Percentiles rank a stretch among this genome's conserved stretches.
Conservation (phyloP, 2,797 vertebrate genomes). For the Acrossocheilus fasciatus region DNA sequence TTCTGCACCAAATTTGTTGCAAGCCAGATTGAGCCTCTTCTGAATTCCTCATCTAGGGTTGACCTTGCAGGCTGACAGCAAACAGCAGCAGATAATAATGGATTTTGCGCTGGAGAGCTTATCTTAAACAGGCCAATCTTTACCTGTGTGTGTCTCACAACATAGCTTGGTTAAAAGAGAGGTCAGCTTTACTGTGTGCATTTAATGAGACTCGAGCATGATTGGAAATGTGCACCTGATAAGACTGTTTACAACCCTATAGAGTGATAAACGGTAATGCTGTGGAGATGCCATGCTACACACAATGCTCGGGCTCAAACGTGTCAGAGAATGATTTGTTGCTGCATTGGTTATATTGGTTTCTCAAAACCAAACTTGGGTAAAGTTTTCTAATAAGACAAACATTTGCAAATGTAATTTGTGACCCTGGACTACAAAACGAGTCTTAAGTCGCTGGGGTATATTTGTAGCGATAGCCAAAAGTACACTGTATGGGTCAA, state of each 20-base stretch:
- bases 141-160: conserved; percentile 32
- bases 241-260: background rate
- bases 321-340: background rate
- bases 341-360: background rate
- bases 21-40: conserved; percentile 33
- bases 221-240: conserved; percentile 32
- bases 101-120: conserved; percentile 37
- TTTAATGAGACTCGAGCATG: conserved; percentile 33
- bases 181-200: conserved; percentile 30
- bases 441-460: too few species aligned
- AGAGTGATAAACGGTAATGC: conserved; percentile 1
- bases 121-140: conserved; percentile 44
- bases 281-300: background rate
- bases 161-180: conserved; percentile 29
- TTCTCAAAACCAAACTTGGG: background rate
- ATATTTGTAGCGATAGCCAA: too few species aligned
- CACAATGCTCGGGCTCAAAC: background rate
- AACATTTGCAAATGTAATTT: background rate
- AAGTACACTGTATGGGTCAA: too few species aligned
- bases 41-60: conserved; percentile 34
- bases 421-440: too few species aligned
- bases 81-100: conserved; percentile 43
- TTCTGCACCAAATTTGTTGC: conserved; percentile 11
- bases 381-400: background rate
- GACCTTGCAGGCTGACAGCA: conserved; percentile 34